These are phyloP conservation scores for Tenthredo scrophulariae DNA, from an alignment of 2,888 invertebrate genomes.

Conservation along the genomic window DNA sequence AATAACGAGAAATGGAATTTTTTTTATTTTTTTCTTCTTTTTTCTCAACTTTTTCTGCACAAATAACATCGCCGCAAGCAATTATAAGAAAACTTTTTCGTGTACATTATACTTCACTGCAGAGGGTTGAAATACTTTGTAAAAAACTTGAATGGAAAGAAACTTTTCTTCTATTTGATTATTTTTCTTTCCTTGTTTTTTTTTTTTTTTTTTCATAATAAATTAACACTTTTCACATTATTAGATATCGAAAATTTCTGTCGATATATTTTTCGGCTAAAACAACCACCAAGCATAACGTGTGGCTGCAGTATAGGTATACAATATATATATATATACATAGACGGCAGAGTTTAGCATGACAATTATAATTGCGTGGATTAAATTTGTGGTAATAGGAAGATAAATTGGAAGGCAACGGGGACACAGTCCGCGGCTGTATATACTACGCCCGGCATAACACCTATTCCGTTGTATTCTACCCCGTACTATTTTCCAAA, in stretches of 20 bases:
- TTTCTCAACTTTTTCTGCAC: background rate
- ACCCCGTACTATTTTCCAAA: constrained; percentile 11
- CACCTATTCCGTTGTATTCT: background rate
- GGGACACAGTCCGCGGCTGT: background rate
- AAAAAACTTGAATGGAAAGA: background rate
- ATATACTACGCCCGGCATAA: background rate
- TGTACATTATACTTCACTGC: background rate
- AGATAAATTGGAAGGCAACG: constrained; percentile 13
- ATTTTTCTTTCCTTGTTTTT: too few relatives aligned
- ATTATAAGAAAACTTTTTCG: background rate
- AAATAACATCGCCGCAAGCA: constrained; percentile 9
- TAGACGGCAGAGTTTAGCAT: background rate
- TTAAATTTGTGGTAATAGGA: constrained; percentile 26
- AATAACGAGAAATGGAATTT: constrained; percentile 7
- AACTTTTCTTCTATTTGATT: background rate
- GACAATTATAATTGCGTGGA: background rate
- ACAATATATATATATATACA: background rate
- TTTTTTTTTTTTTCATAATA: background rate
- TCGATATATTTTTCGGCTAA: background rate
- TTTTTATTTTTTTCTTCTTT: background rate
- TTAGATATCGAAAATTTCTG: background rate
- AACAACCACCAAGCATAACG: background rate
- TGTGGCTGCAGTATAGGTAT: background rate
- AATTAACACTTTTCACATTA: background rate
- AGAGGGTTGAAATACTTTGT: background rate